A percentile compares a stretch with the other conserved stretches of the same genome.
Evolutionary conservation across 1,140 invertebrate species (phyloP).

Genomic region (Caenorhabditis tropicalis): DNA sequence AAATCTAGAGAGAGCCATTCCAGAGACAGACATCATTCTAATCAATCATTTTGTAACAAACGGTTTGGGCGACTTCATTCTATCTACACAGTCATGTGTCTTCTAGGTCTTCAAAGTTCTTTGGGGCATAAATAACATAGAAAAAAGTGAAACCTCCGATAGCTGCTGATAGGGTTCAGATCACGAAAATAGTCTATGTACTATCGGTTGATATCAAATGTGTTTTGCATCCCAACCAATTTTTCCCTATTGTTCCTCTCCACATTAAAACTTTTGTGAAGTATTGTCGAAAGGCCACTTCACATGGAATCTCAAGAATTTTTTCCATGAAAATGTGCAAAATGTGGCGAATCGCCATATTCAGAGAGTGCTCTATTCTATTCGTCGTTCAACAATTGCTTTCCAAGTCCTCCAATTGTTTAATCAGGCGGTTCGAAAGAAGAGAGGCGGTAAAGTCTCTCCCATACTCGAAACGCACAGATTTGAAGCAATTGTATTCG

Average conservation of each 20-base stretch:
- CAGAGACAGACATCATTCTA: no score
- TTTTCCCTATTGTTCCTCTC: neutral
- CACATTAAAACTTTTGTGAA: neutral
- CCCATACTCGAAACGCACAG: constrained; percentile 30
- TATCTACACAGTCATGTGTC: neutral
- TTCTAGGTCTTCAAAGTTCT: neutral
- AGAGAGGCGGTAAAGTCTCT: constrained; percentile 6
- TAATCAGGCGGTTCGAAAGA: constrained; percentile 34
- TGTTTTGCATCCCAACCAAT: neutral
- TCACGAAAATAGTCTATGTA: neutral
- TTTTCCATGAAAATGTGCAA: neutral
- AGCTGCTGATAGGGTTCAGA: constrained; percentile 1
- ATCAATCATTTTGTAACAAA: constrained; percentile 42
- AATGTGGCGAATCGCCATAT: constrained; percentile 29
- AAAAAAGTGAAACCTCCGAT: constrained; percentile 35
- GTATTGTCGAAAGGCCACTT: neutral
- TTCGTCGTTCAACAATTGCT: constrained; percentile 30
- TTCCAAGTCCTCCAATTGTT: constrained; percentile 43
- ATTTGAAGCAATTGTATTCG: constrained; percentile 40
- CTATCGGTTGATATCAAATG: neutral
- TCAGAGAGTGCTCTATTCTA: constrained; percentile 15
- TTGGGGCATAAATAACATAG: constrained; percentile 24
- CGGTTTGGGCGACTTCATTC: neutral
- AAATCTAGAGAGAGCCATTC: no score
- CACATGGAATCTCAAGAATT: neutral